Conservation (phyloP, 2,888 invertebrate species). For the Drosophila nr. perissopoda region DNA sequence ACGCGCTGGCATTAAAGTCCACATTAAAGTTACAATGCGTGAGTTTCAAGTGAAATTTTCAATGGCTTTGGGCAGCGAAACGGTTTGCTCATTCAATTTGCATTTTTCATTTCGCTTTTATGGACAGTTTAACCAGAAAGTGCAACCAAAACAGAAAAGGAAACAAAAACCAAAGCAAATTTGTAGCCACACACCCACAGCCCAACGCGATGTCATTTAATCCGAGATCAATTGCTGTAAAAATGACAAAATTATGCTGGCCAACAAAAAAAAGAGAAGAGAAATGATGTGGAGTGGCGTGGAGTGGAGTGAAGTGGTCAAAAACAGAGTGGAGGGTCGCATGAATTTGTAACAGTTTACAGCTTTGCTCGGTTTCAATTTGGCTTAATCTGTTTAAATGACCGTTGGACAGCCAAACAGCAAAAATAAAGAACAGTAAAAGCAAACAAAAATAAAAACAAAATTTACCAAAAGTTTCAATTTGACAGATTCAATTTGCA, state of each 20-base stretch:
- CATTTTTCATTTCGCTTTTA: slow-evolving; percentile 74
- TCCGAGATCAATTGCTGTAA: slow-evolving; percentile 79
- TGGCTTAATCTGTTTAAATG: slow-evolving; percentile 73
- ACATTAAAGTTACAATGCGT: slow-evolving; percentile 35
- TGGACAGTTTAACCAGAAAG: slow-evolving; percentile 55
- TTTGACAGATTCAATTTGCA: slow-evolving; percentile 69
- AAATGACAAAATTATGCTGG: slow-evolving; percentile 76
- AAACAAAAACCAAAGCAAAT: slow-evolving; percentile 36
- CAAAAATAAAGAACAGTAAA: slow-evolving; percentile 22
- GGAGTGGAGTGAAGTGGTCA: slow-evolving; percentile 10
- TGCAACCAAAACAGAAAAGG: slow-evolving; percentile 38
- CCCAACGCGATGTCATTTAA: slow-evolving; percentile 65
- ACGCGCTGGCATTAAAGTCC: slow-evolving; percentile 44
- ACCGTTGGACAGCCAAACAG: slow-evolving; percentile 34
- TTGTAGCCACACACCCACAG: slow-evolving; percentile 9
- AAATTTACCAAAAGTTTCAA: slow-evolving; percentile 49
- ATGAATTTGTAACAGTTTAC: slow-evolving; percentile 55
- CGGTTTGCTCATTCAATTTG: slow-evolving; percentile 62
- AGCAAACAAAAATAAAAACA: slow-evolving; percentile 38
- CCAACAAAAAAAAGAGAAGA: slow-evolving; percentile 6
- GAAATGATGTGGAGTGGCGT: neutral
- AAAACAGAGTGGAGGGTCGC: slow-evolving; percentile 33
- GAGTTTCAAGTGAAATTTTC: neutral
- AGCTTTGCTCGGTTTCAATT: slow-evolving; percentile 65
- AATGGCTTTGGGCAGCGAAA: neutral